Conservation (phyloP, 2,888 invertebrate species). For the Torymus texanus region DNA sequence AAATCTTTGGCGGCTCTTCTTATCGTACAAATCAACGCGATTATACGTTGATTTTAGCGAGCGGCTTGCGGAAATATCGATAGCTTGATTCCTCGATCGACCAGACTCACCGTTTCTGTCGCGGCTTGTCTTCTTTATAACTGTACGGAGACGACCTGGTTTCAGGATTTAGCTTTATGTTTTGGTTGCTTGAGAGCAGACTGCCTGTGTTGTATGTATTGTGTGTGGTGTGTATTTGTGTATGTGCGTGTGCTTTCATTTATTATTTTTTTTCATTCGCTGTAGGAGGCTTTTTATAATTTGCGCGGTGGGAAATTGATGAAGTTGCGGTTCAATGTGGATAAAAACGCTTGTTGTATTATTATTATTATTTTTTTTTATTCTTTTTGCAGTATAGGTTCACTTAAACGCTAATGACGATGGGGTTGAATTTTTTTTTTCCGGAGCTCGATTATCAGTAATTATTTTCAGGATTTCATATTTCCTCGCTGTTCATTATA, state of each 20-base stretch:
- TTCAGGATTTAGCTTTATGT: conserved; percentile 69
- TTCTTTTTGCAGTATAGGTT: conserved; percentile 49
- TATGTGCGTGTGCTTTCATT: conserved; percentile 51
- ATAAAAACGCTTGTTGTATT: conserved; percentile 49
- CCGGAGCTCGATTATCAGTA: conserved; percentile 43
- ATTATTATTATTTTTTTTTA: conserved; percentile 54
- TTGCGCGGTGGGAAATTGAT: conserved; percentile 50
- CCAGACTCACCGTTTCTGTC: conserved; percentile 26
- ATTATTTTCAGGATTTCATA: conserved; percentile 30
- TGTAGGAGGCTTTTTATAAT: conserved; percentile 57
- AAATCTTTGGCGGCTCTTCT: not conserved
- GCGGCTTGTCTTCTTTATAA: conserved; percentile 60
- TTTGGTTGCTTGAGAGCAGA: conserved; percentile 70
- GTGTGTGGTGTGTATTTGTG: conserved; percentile 46
- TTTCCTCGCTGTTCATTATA: conserved; percentile 36
- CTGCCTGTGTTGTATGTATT: conserved; percentile 62
- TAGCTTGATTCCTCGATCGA: conserved; percentile 6
- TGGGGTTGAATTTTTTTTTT: conserved; percentile 34
- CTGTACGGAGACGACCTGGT: conserved; percentile 74
- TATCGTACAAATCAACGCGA: not conserved
- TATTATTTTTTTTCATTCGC: conserved; percentile 32
- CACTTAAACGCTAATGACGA: conserved; percentile 43
- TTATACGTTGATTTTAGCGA: not conserved
- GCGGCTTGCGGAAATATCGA: conserved; percentile 10
- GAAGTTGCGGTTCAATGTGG: conserved; percentile 31